These are phyloP conservation scores for Radopholus similis DNA, from an alignment of 1,140 invertebrate genomes.

Conservation along the genomic window DNA sequence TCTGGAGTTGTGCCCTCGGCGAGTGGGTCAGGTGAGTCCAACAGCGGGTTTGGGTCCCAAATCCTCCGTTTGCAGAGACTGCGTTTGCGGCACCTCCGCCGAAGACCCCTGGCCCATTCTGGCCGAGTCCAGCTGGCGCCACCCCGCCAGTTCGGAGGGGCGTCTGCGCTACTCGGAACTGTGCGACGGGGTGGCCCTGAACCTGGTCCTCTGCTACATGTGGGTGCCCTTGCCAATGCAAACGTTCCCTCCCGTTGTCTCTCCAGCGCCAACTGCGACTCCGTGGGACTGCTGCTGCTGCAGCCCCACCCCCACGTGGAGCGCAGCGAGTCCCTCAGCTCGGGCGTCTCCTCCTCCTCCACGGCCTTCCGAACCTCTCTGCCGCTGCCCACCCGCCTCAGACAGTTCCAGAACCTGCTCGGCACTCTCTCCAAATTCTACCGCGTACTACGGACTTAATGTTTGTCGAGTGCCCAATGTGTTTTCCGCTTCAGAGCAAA, in stretches of 20 bases:
- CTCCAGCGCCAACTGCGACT: neutral
- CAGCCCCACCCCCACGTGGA: slow-evolving; percentile 1
- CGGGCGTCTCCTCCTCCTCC: slow-evolving; percentile 9
- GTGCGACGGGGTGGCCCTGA: slow-evolving; percentile 24
- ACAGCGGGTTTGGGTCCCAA: neutral
- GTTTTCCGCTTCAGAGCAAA: slow-evolving; percentile 14
- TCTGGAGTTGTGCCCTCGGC: slow-evolving; percentile 29
- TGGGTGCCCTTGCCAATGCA: neutral
- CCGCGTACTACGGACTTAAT: slow-evolving; percentile 12
- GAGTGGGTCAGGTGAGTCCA: slow-evolving; percentile 25
- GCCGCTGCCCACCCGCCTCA: no score
- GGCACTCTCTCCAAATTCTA: slow-evolving; percentile 8
- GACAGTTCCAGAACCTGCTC: slow-evolving; percentile 21
- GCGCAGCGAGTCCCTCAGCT: slow-evolving; percentile 15
- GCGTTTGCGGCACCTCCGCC: slow-evolving; percentile 20
- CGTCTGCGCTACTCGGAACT: slow-evolving; percentile 23
- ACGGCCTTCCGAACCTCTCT: no score
- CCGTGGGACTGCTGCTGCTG: neutral
- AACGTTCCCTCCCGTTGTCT: neutral
- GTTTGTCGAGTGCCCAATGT: neutral
- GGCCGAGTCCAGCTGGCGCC: neutral
- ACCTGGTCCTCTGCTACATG: slow-evolving; percentile 25
- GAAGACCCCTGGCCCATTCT: slow-evolving; percentile 4
- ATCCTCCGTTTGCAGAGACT: slow-evolving; percentile 13
- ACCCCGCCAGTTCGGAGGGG: neutral